These are phyloP conservation scores for Macaria liturata DNA, from an alignment of 2,888 invertebrate species.

Conservation along the genomic window DNA sequence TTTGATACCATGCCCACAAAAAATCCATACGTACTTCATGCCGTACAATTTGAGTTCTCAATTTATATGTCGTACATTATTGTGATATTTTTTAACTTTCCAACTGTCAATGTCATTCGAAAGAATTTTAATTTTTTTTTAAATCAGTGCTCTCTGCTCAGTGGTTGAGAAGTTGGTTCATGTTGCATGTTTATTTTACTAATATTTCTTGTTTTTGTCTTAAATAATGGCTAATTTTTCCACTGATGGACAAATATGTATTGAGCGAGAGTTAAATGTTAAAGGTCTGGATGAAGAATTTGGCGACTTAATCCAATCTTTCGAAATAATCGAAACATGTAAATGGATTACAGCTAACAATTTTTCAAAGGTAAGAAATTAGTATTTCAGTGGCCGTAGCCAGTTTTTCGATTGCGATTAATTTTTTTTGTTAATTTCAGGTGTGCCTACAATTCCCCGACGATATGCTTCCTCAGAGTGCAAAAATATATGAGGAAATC, in stretches of 20 bases:
- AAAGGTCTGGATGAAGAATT: conserved; percentile 36
- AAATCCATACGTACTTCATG: too few species aligned
- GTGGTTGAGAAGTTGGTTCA: too few species aligned
- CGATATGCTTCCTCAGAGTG: conserved; percentile 87
- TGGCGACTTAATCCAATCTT: conserved; percentile 70
- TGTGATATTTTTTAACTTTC: too few species aligned
- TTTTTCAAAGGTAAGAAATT: conserved; percentile 83
- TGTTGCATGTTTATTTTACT: too few species aligned
- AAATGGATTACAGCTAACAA: conserved; percentile 88
- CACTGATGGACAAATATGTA: conserved; percentile 78
- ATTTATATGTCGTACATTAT: too few species aligned
- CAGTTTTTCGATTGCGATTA: not conserved
- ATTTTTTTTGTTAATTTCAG: conserved; percentile 66
- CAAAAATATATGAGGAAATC: conserved; percentile 85
- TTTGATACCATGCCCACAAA: too few species aligned
- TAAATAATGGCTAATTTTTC: conserved; percentile 74
- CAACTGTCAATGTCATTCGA: too few species aligned
- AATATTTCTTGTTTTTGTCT: not conserved
- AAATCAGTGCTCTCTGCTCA: too few species aligned
- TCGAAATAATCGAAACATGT: conserved; percentile 84
- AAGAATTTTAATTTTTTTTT: too few species aligned
- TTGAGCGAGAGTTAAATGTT: conserved; percentile 72
- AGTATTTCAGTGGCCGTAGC: not conserved
- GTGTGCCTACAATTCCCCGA: conserved; percentile 97
- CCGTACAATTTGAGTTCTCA: too few species aligned